Evolutionary conservation across 2,797 vertebrate genomes (phyloP).

Genomic region (Euthynnus affinis): DNA sequence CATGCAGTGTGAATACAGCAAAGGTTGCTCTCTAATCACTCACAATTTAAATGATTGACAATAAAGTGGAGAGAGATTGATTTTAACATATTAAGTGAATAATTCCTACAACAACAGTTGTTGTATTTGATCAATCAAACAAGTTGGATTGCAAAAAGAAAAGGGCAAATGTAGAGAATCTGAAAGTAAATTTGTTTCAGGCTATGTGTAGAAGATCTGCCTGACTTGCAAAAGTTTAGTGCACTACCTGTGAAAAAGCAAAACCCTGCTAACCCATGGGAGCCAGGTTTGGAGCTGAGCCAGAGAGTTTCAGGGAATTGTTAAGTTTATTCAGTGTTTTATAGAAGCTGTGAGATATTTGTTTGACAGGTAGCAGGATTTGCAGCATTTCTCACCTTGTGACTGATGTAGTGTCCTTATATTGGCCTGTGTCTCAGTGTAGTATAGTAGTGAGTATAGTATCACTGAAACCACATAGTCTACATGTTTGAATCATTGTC

Average conservation of each 20-base stretch:
- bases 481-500: no score
- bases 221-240: constrained; percentile 12
- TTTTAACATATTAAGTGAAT: not conserved
- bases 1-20: not conserved
- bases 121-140: not conserved
- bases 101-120: no score
- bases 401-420: not conserved
- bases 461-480: no score
- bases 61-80: not conserved
- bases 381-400: not conserved
- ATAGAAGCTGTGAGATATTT: constrained; percentile 64
- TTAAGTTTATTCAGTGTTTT: constrained; percentile 69
- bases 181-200: not conserved
- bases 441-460: no score
- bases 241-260: constrained; percentile 34
- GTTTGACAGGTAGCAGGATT: constrained; percentile 46
- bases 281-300: constrained; percentile 36
- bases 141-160: not conserved
- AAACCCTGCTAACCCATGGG: constrained; percentile 19
- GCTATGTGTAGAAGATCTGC: constrained; percentile 5
- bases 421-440: no score
- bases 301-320: constrained; percentile 45
- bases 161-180: not conserved
- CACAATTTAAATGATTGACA: not conserved
- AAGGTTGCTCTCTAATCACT: not conserved